Percentiles rank a stretch among this genome's conserved stretches.
These are phyloP conservation scores for Orthonevra nobilis DNA, from an alignment of 2,888 invertebrate genomes.

Conservation along the genomic window DNA sequence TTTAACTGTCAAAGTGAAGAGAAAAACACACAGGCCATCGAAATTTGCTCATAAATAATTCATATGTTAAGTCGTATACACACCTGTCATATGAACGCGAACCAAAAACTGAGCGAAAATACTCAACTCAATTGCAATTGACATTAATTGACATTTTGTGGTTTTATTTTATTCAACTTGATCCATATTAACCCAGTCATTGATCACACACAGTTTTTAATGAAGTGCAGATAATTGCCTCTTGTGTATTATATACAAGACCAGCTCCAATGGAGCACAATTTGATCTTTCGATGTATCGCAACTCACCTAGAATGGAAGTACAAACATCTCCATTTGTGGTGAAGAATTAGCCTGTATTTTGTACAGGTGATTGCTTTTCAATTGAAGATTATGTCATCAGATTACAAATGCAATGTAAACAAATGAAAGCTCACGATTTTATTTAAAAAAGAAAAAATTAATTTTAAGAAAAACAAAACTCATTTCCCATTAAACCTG, in stretches of 20 bases:
- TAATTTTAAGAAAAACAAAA: no score
- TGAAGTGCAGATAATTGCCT: constrained; percentile 59
- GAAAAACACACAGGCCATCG: constrained; percentile 33
- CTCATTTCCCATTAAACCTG: constrained; percentile 23
- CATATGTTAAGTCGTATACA: constrained; percentile 32
- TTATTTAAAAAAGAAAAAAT: no score
- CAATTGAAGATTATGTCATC: constrained; percentile 56
- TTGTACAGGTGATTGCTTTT: constrained; percentile 55
- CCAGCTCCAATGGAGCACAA: constrained; percentile 12
- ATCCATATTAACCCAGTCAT: constrained; percentile 50
- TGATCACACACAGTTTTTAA: constrained; percentile 42
- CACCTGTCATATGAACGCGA: constrained; percentile 53
- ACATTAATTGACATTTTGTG: constrained; percentile 62
- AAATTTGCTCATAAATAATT: constrained; percentile 60
- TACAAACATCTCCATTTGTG: constrained; percentile 57
- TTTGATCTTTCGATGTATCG: constrained; percentile 27
- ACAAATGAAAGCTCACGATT: constrained; percentile 64
- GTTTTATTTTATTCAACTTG: constrained; percentile 45
- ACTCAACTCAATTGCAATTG: constrained; percentile 60
- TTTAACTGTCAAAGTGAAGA: constrained; percentile 50
- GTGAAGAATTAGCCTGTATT: constrained; percentile 46
- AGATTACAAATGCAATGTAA: constrained; percentile 43
- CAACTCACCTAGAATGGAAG: constrained; percentile 50
- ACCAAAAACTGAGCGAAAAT: constrained; percentile 31
- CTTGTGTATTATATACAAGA: constrained; percentile 9